Evolutionary conservation across 2,797 vertebrate species (phyloP).

Genomic region (Mormyrus hasselquistii): DNA sequence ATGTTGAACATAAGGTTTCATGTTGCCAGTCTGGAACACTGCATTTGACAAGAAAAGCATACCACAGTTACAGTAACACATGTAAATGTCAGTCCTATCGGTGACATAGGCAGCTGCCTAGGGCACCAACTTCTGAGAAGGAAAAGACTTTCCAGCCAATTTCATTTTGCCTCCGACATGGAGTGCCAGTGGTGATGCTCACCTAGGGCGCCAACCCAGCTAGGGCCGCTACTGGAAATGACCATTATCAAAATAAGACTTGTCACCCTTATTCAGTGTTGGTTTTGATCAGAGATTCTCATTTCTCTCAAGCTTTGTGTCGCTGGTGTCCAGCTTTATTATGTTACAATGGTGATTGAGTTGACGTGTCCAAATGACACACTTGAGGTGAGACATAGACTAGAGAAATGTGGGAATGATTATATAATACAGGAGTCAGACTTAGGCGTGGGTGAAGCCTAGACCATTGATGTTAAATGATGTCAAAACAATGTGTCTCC

Average conservation of each 20-base stretch:
- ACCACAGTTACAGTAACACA: not conserved
- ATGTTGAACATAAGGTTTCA: not conserved
- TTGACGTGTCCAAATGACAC: constrained; percentile 25
- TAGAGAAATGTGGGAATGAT: constrained; percentile 39
- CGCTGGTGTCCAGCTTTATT: not conserved
- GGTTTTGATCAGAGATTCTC: not conserved
- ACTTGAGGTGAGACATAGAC: constrained; percentile 34
- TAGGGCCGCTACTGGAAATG: not conserved
- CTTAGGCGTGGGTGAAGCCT: constrained; percentile 29
- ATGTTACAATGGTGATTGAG: constrained; percentile 30
- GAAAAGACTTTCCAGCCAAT: not conserved
- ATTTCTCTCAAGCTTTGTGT: not conserved
- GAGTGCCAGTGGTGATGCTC: not conserved
- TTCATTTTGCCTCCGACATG: not conserved
- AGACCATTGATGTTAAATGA: constrained; percentile 24
- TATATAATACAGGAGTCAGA: constrained; percentile 3
- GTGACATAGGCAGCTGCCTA: not conserved
- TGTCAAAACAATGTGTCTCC: constrained; percentile 43
- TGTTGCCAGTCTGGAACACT: not conserved
- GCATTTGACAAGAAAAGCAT: not conserved
- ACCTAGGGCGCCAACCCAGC: not conserved
- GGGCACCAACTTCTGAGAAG: not conserved
- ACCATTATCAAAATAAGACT: not conserved
- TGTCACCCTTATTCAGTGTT: not conserved
- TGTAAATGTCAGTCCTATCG: not conserved